A percentile compares a stretch with the other conserved stretches of the same genome.
These are phyloP conservation scores for Argentina silus DNA, from an alignment of 2,797 vertebrate species.

Conservation along the genomic window DNA sequence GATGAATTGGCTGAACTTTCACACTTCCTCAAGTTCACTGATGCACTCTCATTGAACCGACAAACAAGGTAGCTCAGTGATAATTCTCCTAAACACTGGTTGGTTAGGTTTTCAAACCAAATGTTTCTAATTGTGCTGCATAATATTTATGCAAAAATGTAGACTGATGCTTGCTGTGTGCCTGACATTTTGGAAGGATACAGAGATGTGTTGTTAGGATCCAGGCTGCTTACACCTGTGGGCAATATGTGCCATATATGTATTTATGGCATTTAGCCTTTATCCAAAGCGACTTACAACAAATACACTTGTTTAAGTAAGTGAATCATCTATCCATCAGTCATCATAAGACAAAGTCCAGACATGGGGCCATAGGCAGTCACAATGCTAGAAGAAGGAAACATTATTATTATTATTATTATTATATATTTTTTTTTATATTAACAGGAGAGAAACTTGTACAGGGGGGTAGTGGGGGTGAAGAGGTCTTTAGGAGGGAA, in stretches of 20 bases:
- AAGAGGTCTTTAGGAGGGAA: not conserved
- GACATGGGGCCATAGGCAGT: too few relatives aligned
- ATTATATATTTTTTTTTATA: too few relatives aligned
- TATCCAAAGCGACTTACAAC: too few relatives aligned
- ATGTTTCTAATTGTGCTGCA: not conserved
- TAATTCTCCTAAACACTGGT: not conserved
- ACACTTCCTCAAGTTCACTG: not conserved
- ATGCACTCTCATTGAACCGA: not conserved
- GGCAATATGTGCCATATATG: too few relatives aligned
- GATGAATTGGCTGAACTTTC: conserved; percentile 1
- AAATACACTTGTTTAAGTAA: too few relatives aligned
- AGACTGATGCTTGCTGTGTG: not conserved
- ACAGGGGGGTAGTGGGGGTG: not conserved
- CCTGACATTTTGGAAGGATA: not conserved
- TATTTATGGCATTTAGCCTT: too few relatives aligned
- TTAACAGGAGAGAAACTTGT: too few relatives aligned
- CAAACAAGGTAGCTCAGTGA: not conserved
- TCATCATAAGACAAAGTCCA: too few relatives aligned
- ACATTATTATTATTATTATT: too few relatives aligned
- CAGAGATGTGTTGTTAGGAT: not conserved
- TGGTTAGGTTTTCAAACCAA: not conserved
- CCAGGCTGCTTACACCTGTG: too few relatives aligned
- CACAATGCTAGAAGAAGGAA: too few relatives aligned
- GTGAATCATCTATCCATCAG: too few relatives aligned
- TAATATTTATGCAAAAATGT: not conserved